phyloP scores from a whole-genome alignment of 1,140 invertebrate genomes.

The Panulirus ornatus region DNA sequence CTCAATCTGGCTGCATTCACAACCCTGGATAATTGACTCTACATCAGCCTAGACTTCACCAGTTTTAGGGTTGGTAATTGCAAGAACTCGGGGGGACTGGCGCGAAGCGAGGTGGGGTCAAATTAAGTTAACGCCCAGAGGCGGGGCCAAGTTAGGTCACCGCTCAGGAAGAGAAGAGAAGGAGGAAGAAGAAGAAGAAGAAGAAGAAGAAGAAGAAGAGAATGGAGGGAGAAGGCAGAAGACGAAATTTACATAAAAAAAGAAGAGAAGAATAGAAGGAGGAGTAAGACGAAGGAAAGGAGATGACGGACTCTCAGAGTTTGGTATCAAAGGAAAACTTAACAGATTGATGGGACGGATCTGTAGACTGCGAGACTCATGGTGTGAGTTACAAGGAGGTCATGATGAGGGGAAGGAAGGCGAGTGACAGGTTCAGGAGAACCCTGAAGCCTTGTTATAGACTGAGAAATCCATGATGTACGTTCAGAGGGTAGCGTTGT shows the following conservation, averaged over 20 bases:
- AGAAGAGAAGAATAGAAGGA: background rate
- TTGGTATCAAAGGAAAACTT: no score
- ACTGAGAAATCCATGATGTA: no score
- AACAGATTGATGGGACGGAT: no score
- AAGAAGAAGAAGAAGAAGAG: background rate
- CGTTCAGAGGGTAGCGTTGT: no score
- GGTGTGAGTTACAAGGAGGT: no score
- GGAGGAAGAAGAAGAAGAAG: background rate
- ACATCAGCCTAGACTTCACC: slow-evolving; percentile 6
- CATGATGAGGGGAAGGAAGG: no score
- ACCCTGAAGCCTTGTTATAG: no score
- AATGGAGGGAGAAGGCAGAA: background rate
- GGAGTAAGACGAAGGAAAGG: background rate
- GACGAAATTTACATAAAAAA: background rate
- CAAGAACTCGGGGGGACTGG: background rate
- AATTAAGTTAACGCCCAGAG: no score
- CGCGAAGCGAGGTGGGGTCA: background rate
- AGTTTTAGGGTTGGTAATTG: slow-evolving; percentile 15
- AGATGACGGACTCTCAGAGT: no score
- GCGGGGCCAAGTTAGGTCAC: background rate
- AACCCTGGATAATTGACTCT: slow-evolving; percentile 8
- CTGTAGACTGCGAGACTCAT: no score
- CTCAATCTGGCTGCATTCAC: slow-evolving; percentile 9
- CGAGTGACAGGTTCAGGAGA: no score
- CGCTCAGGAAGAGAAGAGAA: background rate